A percentile compares a stretch with the other conserved stretches of the same genome.
Conservation (phyloP, 2,797 vertebrate genomes). For the Diceros bicornis region DNA sequence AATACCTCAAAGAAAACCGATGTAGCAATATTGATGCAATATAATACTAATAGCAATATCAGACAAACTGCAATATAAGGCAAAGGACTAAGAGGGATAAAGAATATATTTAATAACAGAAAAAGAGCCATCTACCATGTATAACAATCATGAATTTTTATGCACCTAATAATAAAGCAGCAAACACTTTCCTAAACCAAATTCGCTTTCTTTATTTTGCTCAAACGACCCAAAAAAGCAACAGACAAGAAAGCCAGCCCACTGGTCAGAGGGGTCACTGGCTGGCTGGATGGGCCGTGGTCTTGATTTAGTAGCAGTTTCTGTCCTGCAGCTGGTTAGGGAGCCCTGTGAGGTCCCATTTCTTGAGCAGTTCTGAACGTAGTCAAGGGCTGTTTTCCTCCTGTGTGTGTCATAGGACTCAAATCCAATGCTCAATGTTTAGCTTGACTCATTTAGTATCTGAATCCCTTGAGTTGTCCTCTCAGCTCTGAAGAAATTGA, state of each 20-base stretch:
- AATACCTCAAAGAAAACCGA: neutral
- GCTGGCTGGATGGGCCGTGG: fast-evolving
- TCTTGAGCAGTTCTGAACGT: neutral
- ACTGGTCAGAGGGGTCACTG: neutral
- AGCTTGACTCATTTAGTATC: neutral
- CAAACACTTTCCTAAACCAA: neutral
- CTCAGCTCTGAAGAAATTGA: neutral
- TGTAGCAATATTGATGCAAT: neutral
- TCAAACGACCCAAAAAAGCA: neutral
- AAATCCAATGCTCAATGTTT: neutral
- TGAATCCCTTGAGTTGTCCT: neutral
- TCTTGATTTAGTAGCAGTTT: neutral
- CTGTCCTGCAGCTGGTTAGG: neutral
- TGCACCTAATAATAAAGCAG: neutral
- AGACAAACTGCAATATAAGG: neutral
- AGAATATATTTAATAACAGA: neutral
- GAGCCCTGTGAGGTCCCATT: neutral
- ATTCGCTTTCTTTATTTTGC: constrained; percentile 16
- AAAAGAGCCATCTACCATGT: neutral
- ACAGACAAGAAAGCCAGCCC: neutral
- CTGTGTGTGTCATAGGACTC: neutral
- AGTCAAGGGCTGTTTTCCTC: neutral
- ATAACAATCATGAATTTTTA: neutral
- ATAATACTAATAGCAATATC: neutral
- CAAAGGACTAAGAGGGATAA: neutral